Conservation (phyloP, 2,113 vertebrate species). For the Siphamia tubifer region DNA sequence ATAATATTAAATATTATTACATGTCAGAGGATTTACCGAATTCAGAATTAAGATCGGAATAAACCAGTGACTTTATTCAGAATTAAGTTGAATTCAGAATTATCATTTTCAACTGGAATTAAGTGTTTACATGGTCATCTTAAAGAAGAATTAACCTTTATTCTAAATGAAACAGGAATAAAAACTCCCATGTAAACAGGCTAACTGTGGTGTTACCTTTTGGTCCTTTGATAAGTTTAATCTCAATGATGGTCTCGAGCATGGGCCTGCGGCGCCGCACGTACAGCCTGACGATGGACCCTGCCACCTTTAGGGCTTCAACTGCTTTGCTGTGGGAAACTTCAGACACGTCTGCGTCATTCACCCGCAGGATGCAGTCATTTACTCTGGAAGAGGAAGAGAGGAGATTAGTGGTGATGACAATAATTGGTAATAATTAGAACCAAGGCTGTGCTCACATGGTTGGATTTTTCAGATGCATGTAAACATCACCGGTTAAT, state of each 20-base stretch:
- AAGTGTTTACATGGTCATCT: no score
- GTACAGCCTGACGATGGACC: conserved; percentile 91
- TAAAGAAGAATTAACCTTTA: no score
- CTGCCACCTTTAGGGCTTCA: conserved; percentile 94
- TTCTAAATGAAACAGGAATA: no score
- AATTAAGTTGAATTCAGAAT: no score
- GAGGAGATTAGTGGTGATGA: not conserved
- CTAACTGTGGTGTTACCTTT: conserved; percentile 92
- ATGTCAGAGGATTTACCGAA: no score
- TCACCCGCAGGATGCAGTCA: conserved; percentile 95
- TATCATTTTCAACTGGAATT: no score
- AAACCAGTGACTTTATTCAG: no score
- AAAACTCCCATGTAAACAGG: no score
- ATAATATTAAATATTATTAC: no score
- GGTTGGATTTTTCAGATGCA: not conserved
- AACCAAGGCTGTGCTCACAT: not conserved
- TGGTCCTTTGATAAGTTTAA: conserved; percentile 95
- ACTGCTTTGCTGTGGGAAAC: conserved; percentile 95
- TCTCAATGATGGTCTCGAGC: conserved; percentile 94
- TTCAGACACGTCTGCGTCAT: conserved; percentile 91
- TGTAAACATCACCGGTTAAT: not conserved
- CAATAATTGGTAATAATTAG: not conserved
- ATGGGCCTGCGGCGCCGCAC: conserved; percentile 92
- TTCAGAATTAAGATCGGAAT: no score
- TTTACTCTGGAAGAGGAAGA: conserved; percentile 84